Conservation (phyloP, 2,797 vertebrate genomes). For the Numenius phaeopus region DNA sequence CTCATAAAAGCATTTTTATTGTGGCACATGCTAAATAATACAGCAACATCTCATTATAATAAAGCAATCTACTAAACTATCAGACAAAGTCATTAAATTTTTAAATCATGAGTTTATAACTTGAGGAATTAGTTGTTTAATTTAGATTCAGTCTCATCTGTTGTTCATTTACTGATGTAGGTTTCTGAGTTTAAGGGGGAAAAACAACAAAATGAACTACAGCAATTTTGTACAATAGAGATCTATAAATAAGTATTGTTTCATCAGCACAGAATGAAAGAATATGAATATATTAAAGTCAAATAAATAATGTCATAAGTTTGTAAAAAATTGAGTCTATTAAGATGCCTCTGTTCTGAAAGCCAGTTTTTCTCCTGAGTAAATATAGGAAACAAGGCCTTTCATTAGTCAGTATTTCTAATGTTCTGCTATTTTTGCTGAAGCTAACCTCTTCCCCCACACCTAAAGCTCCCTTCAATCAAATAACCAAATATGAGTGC, state of each 20-base stretch:
- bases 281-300: background rate
- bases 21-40: constrained; percentile 31
- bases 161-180: background rate
- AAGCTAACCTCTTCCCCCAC: background rate
- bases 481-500: background rate
- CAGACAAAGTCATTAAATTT: background rate
- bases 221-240: background rate
- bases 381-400: background rate
- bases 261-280: background rate
- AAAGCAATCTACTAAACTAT: background rate
- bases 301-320: background rate
- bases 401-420: background rate
- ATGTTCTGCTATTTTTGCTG: background rate
- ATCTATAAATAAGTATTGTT: background rate
- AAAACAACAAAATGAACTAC: background rate
- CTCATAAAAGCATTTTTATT: constrained; percentile 5
- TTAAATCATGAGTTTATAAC: background rate
- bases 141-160: background rate
- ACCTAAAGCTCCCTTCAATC: background rate
- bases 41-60: background rate
- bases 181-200: background rate
- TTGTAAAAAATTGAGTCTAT: background rate
- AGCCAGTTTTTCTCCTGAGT: background rate
- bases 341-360: background rate
- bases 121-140: background rate